Evolutionary conservation across 2,888 invertebrate genomes (phyloP).

Genomic region (Crepidodera aurea): DNA sequence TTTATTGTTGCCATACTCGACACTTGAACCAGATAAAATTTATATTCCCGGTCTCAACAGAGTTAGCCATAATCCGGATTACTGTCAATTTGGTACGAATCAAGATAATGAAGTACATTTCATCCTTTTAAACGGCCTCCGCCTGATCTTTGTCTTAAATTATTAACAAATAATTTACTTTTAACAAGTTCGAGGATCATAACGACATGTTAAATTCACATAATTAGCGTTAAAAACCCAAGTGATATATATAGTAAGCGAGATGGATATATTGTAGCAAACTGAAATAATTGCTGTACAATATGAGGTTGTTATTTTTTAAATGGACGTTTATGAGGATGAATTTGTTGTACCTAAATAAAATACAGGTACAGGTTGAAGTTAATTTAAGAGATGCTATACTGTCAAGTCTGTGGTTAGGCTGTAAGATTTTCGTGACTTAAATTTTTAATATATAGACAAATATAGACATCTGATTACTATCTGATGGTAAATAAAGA

Average conservation of each 20-base stretch:
- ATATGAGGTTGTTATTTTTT: background rate
- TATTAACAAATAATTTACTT: constrained; percentile 38
- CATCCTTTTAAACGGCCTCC: constrained; percentile 34
- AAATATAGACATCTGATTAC: no score
- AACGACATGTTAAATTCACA: constrained; percentile 27
- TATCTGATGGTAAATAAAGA: no score
- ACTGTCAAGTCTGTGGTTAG: no score
- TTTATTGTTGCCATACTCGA: background rate
- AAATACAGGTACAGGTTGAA: no score
- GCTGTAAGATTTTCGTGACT: no score
- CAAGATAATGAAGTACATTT: constrained; percentile 33
- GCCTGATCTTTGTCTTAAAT: constrained; percentile 37
- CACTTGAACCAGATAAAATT: constrained; percentile 17
- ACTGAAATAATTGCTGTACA: background rate
- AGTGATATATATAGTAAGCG: constrained; percentile 21
- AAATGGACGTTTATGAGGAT: no score
- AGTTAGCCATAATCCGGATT: constrained; percentile 38
- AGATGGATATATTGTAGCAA: background rate
- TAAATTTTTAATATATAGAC: no score
- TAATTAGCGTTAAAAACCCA: constrained; percentile 23
- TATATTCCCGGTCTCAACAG: constrained; percentile 23
- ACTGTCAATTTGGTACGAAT: constrained; percentile 32
- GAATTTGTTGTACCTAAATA: no score
- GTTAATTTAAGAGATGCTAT: no score
- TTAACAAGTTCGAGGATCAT: constrained; percentile 33